Percentiles rank a stretch among this genome's conserved stretches.
Evolutionary conservation across 2,113 vertebrate genomes (phyloP).

Genomic region (Barnardius zonarius): DNA sequence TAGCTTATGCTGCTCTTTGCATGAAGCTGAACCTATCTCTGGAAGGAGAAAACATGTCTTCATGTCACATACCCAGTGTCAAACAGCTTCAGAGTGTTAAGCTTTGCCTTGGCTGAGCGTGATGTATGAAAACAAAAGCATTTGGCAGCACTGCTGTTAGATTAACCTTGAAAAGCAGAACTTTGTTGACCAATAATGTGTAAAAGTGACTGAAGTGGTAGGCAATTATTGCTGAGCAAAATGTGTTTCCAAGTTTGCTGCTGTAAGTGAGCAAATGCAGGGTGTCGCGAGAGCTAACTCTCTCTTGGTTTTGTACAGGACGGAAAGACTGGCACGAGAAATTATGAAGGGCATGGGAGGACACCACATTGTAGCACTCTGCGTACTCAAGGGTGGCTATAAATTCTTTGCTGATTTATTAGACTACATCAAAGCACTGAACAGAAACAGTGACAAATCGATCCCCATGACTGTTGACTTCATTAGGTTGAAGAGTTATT

Average conservation of each 20-base stretch:
- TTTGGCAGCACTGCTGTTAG: slow-evolving; percentile 13
- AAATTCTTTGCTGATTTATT: slow-evolving; percentile 98
- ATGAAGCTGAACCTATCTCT: background rate
- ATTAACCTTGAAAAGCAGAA: slow-evolving; percentile 52
- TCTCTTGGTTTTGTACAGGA: slow-evolving; percentile 75
- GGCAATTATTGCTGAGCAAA: background rate
- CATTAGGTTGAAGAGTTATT: slow-evolving; percentile 98
- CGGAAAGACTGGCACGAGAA: slow-evolving; percentile 92
- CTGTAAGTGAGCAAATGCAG: background rate
- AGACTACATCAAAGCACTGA: slow-evolving; percentile 98
- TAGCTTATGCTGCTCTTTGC: background rate
- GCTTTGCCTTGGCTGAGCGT: slow-evolving; percentile 32
- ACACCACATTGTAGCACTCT: slow-evolving; percentile 96
- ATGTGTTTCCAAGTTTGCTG: background rate
- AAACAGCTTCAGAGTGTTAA: background rate
- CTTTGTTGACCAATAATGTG: background rate
- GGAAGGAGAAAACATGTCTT: background rate
- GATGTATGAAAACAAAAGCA: background rate
- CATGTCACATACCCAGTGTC: background rate
- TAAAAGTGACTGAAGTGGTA: background rate
- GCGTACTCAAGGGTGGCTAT: slow-evolving; percentile 97
- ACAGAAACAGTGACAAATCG: slow-evolving; percentile 95
- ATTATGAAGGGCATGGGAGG: slow-evolving; percentile 98
- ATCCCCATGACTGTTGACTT: slow-evolving; percentile 99
- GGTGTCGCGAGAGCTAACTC: background rate